These are phyloP conservation scores for Oscheius sp. DNA, from an alignment of 2,888 invertebrate genomes.

Conservation along the genomic window DNA sequence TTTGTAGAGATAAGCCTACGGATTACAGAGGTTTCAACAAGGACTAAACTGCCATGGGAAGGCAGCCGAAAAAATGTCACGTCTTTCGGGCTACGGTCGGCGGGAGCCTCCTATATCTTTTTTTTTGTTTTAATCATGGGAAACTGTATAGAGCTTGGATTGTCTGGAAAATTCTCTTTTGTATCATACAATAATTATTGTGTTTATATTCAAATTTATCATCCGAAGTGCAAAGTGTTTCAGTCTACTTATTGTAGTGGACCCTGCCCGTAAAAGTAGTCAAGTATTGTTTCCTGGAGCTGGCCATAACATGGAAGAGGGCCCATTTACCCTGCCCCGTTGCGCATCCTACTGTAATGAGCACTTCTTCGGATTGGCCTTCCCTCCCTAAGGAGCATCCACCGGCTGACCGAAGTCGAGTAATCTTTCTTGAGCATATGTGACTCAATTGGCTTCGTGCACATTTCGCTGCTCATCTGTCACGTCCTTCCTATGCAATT, in stretches of 20 bases:
- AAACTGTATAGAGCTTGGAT: no score
- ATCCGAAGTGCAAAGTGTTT: no score
- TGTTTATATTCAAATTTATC: no score
- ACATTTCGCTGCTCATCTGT: conserved; percentile 36
- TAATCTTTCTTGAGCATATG: conserved; percentile 12
- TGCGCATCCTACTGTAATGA: conserved; percentile 34
- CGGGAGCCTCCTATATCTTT: not conserved
- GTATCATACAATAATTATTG: no score
- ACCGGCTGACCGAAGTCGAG: not conserved
- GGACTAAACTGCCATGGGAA: not conserved
- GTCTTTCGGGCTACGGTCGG: no score
- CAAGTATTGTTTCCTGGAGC: not conserved
- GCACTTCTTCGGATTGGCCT: conserved; percentile 19
- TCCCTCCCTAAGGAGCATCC: conserved; percentile 12
- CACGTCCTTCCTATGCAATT: conserved; percentile 33
- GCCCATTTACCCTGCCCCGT: conserved; percentile 5
- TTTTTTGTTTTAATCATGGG: not conserved
- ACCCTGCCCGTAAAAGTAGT: no score
- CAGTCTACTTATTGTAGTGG: no score
- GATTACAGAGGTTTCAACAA: not conserved
- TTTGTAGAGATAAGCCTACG: not conserved
- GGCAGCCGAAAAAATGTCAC: no score
- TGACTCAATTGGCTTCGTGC: conserved; percentile 27
- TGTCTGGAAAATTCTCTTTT: no score
- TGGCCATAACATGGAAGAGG: not conserved